A percentile compares a stretch with the other conserved stretches of the same genome.
These are phyloP conservation scores for Sclerodermus sp. DNA, from an alignment of 2,888 invertebrate genomes.

Conservation along the genomic window DNA sequence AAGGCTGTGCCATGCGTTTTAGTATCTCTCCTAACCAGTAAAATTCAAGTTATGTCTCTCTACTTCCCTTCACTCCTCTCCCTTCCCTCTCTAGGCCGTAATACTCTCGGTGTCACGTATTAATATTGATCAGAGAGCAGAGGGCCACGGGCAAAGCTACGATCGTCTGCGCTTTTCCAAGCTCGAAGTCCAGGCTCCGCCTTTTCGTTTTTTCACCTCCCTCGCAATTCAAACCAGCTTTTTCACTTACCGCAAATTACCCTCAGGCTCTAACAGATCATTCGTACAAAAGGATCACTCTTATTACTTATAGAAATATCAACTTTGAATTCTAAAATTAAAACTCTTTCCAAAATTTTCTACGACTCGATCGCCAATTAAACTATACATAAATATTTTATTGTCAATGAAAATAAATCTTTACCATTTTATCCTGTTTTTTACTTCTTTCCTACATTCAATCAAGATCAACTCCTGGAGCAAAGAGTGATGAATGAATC, in stretches of 20 bases:
- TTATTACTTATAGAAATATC: no score
- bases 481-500: no score
- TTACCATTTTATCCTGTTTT: no score
- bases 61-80: not conserved
- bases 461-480: no score
- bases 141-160: not conserved
- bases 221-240: not conserved
- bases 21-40: not conserved
- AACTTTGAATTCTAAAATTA: no score
- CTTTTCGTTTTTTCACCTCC: not conserved
- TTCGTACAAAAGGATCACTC: no score
- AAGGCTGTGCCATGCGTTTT: not conserved
- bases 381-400: no score
- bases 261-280: no score
- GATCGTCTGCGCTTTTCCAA: slow-evolving; percentile 26
- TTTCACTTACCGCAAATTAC: not conserved
- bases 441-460: no score
- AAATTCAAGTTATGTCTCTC: not conserved
- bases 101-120: slow-evolving; percentile 21
- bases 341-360: no score
- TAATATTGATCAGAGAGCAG: slow-evolving; percentile 26
- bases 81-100: slow-evolving; percentile 3
- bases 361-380: no score
- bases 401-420: no score
- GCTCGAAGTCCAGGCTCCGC: not conserved